phyloP scores from a whole-genome alignment of 2,113 vertebrate species.

The Anas platyrhynchos region DNA sequence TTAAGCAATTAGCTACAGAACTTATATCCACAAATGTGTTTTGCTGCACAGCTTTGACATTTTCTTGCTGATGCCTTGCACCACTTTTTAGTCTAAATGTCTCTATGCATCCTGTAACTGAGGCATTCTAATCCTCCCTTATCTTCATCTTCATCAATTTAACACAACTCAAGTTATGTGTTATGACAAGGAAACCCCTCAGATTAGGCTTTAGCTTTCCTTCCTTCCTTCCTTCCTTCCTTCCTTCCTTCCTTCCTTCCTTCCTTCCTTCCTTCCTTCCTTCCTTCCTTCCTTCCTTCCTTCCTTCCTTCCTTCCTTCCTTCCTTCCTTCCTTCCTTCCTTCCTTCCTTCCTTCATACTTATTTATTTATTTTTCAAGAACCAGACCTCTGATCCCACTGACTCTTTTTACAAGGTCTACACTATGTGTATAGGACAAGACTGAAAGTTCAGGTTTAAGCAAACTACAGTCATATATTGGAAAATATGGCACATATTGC shows the following conservation, averaged over 20 bases:
- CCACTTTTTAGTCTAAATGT: background rate
- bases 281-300: too few relatives aligned
- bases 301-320: too few relatives aligned
- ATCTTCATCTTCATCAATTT: conserved; percentile 45
- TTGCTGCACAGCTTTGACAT: conserved; percentile 29
- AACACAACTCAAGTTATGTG: background rate
- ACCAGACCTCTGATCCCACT: background rate
- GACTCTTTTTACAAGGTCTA: background rate
- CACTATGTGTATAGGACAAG: fast-evolving
- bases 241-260: too few relatives aligned
- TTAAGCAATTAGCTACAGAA: conserved; percentile 42
- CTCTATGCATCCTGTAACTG: background rate
- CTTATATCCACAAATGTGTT: conserved; percentile 13
- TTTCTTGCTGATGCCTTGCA: background rate
- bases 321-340: too few relatives aligned
- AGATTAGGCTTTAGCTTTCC: background rate
- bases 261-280: too few relatives aligned
- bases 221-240: background rate
- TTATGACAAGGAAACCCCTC: background rate
- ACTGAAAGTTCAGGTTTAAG: conserved; percentile 6
- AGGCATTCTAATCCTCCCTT: background rate
- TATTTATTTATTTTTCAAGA: background rate
- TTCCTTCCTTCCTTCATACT: background rate
- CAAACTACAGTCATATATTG: background rate
- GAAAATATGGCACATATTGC: background rate